A percentile compares a stretch with the other conserved stretches of the same genome.
Evolutionary conservation across 1,140 invertebrate species (phyloP).

Genomic region (Aphelinus certus): DNA sequence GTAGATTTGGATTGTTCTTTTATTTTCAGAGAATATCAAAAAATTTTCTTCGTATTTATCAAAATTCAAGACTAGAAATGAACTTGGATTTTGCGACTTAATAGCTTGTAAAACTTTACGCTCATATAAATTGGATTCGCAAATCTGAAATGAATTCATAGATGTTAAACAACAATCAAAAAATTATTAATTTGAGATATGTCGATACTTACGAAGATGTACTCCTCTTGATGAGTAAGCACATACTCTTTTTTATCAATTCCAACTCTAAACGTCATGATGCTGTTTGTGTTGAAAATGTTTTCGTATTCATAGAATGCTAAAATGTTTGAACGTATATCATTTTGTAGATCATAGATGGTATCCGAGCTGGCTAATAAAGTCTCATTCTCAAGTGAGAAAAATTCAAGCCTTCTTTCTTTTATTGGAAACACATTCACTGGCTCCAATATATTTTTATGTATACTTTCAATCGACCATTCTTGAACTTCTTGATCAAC

Average conservation of each 20-base stretch:
- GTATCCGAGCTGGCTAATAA: constrained; percentile 29
- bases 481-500: constrained; percentile 32
- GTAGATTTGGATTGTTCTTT: constrained; percentile 46
- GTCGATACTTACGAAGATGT: constrained; percentile 47
- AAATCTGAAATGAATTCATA: constrained; percentile 43
- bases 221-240: constrained; percentile 48
- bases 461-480: constrained; percentile 39
- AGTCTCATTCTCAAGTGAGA: constrained; percentile 23
- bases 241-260: constrained; percentile 44
- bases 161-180: too few species aligned
- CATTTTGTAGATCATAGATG: constrained; percentile 25
- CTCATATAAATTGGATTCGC: constrained; percentile 16
- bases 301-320: constrained; percentile 26
- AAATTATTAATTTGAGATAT: too few species aligned
- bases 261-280: constrained; percentile 45
- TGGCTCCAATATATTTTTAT: constrained; percentile 11
- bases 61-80: constrained; percentile 49
- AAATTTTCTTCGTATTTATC: constrained; percentile 49
- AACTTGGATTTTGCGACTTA: constrained; percentile 42
- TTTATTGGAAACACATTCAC: constrained; percentile 3
- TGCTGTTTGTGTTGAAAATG: constrained; percentile 14
- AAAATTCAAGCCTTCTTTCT: constrained; percentile 36
- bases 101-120: constrained; percentile 49
- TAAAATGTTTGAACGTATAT: background rate
- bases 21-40: constrained; percentile 51